Percentiles rank a stretch among this genome's conserved stretches.
Conservation (phyloP, 2,113 vertebrate genomes). For the Miniopterus natalensis region DNA sequence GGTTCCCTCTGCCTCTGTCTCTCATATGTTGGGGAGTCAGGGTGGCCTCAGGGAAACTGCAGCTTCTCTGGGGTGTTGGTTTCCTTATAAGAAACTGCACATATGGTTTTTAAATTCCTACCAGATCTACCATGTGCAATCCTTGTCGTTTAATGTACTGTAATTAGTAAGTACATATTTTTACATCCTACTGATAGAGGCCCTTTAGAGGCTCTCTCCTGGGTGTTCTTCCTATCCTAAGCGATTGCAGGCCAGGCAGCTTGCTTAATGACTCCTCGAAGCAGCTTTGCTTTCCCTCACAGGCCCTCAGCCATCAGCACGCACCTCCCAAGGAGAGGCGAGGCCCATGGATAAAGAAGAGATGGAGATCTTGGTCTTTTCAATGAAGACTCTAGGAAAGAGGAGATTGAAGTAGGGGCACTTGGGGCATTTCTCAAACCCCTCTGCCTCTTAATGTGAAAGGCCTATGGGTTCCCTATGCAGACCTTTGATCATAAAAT, state of each 20-base stretch:
- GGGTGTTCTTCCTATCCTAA: background rate
- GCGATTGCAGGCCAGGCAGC: background rate
- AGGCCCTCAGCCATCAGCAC: background rate
- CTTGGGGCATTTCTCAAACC: background rate
- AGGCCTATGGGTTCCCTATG: background rate
- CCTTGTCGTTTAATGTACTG: background rate
- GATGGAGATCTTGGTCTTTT: background rate
- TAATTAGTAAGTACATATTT: slow-evolving; percentile 35
- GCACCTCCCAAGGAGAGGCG: background rate
- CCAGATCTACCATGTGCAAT: background rate
- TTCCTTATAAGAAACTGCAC: background rate
- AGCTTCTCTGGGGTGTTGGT: background rate
- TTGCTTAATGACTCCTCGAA: background rate
- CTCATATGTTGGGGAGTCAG: background rate
- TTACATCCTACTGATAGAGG: background rate
- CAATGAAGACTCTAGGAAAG: background rate
- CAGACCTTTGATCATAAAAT: background rate
- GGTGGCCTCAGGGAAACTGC: background rate
- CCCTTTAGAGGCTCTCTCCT: background rate
- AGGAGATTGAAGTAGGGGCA: background rate
- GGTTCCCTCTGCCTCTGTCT: background rate
- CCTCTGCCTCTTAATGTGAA: background rate
- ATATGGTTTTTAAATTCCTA: background rate
- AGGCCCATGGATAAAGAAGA: background rate
- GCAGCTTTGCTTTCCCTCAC: background rate